These are phyloP conservation scores for Nasonovia ribisnigri DNA, from an alignment of 2,888 invertebrate genomes.

Conservation along the genomic window DNA sequence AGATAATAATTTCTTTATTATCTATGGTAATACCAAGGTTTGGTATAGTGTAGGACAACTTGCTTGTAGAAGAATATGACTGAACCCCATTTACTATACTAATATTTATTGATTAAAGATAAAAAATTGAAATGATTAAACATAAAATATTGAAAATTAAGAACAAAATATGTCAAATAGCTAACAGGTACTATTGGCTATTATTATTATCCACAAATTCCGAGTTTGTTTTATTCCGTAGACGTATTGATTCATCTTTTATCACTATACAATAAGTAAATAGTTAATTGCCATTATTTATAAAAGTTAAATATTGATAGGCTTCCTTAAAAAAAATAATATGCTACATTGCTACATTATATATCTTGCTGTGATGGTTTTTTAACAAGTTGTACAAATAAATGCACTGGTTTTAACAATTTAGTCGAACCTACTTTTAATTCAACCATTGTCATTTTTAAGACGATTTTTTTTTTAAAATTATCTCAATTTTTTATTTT, in stretches of 20 bases:
- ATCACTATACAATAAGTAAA: background rate
- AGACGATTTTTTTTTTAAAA: background rate
- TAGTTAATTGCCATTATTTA: background rate
- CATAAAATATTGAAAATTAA: background rate
- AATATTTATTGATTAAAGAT: conserved; percentile 32
- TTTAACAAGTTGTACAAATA: background rate
- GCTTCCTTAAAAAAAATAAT: background rate
- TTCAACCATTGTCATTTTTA: background rate
- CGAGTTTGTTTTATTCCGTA: background rate
- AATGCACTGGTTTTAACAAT: background rate
- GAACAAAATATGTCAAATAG: background rate
- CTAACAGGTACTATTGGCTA: too few relatives aligned
- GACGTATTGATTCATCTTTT: background rate
- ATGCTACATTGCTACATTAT: background rate
- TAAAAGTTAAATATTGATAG: background rate
- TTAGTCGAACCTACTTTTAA: background rate
- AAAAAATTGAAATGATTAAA: background rate
- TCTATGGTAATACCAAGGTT: too few relatives aligned
- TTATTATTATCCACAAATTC: background rate
- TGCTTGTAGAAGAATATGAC: background rate
- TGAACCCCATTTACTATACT: background rate
- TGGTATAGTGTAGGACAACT: conserved; percentile 31
- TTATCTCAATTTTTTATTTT: background rate
- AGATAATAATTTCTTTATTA: too few relatives aligned
- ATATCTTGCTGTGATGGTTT: background rate